Percentiles rank a stretch among this genome's conserved stretches.
These are phyloP conservation scores for Argyresthia goedartella DNA, from an alignment of 2,888 invertebrate species.

Conservation along the genomic window DNA sequence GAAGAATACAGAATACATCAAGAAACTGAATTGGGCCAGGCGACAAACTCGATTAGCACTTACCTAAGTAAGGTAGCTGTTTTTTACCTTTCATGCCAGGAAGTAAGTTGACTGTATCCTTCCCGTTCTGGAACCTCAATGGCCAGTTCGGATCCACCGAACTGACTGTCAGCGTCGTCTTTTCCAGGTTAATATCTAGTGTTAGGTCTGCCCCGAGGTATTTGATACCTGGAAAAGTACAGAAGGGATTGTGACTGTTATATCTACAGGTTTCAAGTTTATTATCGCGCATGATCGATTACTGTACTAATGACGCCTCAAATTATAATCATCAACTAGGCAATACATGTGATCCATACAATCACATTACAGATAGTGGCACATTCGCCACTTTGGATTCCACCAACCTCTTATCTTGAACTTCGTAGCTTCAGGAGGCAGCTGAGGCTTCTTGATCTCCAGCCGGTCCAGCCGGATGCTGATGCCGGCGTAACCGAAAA, in stretches of 20 bases:
- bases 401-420: slow-evolving; percentile 48
- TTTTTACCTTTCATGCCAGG: slow-evolving; percentile 45
- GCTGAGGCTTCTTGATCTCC: slow-evolving; percentile 42
- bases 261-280: too few species aligned
- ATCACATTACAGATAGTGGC: too few species aligned
- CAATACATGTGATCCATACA: too few species aligned
- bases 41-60: too few species aligned
- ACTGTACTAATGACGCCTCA: too few species aligned
- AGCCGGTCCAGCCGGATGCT: slow-evolving; percentile 59
- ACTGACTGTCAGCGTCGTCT: slow-evolving; percentile 34
- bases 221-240: slow-evolving; percentile 40
- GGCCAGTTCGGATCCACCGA: slow-evolving; percentile 40
- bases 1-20: too few species aligned
- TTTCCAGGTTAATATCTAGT: slow-evolving; percentile 32
- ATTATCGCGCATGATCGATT: too few species aligned
- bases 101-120: slow-evolving; percentile 44
- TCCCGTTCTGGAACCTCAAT: slow-evolving; percentile 40
- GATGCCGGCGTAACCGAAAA: slow-evolving; percentile 71
- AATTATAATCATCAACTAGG: too few species aligned
- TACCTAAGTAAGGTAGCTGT: too few species aligned
- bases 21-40: too few species aligned
- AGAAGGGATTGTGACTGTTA: too few species aligned
- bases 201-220: slow-evolving; percentile 51
- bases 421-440: slow-evolving; percentile 47
- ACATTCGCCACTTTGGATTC: too few species aligned